A percentile compares a stretch with the other conserved stretches of the same genome.
Conservation (phyloP, 2,888 invertebrate genomes). For the Diachrysia chrysitis region DNA sequence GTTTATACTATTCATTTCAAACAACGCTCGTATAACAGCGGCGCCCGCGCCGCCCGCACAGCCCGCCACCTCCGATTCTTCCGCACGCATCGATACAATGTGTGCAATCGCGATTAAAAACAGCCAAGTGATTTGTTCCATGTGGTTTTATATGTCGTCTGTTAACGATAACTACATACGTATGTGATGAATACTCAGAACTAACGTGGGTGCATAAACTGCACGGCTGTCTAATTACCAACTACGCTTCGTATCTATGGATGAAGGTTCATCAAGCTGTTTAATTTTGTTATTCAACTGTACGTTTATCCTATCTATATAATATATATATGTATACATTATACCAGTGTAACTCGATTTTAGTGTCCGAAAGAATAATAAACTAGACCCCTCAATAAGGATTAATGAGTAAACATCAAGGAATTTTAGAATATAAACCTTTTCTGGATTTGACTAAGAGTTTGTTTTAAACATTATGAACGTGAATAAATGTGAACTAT, state of each 20-base stretch:
- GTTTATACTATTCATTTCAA: slow-evolving; percentile 75
- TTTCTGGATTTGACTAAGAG: slow-evolving; percentile 10
- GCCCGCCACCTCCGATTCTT: slow-evolving; percentile 60
- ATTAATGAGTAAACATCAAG: slow-evolving; percentile 17
- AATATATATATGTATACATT: not conserved
- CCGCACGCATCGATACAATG: slow-evolving; percentile 70
- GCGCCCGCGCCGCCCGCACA: slow-evolving; percentile 66
- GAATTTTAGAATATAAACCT: slow-evolving; percentile 19
- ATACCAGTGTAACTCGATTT: not conserved
- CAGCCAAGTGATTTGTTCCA: slow-evolving; percentile 68
- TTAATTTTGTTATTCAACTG: slow-evolving; percentile 17
- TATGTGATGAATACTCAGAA: slow-evolving; percentile 57
- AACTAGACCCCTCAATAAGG: slow-evolving; percentile 11
- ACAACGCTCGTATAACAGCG: slow-evolving; percentile 77
- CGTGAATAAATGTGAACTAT: slow-evolving; percentile 20
- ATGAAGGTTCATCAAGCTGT: slow-evolving; percentile 13
- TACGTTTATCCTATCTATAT: slow-evolving; percentile 11
- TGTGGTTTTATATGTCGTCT: slow-evolving; percentile 70
- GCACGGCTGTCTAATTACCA: slow-evolving; percentile 34
- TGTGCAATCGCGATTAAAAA: slow-evolving; percentile 68
- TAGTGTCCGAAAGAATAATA: slow-evolving; percentile 12
- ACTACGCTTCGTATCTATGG: slow-evolving; percentile 11
- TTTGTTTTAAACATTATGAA: slow-evolving; percentile 23
- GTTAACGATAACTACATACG: slow-evolving; percentile 58
- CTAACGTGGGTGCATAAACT: slow-evolving; percentile 37